A percentile compares a stretch with the other conserved stretches of the same genome.
phyloP scores from a whole-genome alignment of 2,888 invertebrate species.

The Clanis bilineata region DNA sequence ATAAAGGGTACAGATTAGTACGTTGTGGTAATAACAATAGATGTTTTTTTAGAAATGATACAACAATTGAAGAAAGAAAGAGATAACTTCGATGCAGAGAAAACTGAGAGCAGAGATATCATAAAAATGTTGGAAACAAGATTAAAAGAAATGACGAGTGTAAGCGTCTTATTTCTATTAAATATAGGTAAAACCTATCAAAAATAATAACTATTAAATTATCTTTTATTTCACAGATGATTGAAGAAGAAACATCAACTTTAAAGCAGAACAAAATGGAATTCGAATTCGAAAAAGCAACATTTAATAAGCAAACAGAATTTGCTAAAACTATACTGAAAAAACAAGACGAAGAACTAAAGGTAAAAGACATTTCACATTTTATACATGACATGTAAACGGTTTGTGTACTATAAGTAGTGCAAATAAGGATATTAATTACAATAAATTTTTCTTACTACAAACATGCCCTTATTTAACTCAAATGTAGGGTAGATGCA shows the following conservation, averaged over 20 bases:
- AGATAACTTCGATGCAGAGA: conserved; percentile 80
- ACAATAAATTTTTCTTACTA: too few relatives aligned
- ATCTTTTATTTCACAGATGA: conserved; percentile 48
- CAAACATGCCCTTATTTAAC: too few relatives aligned
- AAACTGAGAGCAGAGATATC: conserved; percentile 75
- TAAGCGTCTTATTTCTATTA: conserved; percentile 36
- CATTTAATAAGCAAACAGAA: conserved; percentile 83
- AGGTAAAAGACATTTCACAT: conserved; percentile 52
- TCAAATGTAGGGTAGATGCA: too few relatives aligned
- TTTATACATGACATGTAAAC: background rate
- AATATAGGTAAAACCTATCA: too few relatives aligned
- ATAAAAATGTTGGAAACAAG: conserved; percentile 81
- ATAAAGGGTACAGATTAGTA: background rate
- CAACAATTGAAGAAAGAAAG: conserved; percentile 79
- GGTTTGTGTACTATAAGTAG: background rate
- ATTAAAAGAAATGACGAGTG: conserved; percentile 82
- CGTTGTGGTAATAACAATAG: background rate
- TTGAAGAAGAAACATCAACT: conserved; percentile 67
- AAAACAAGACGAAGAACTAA: conserved; percentile 83
- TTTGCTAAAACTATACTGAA: conserved; percentile 80
- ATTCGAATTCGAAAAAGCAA: conserved; percentile 83
- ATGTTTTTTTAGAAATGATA: conserved; percentile 74
- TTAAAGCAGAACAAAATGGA: conserved; percentile 83
- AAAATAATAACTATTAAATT: background rate
- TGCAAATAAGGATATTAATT: too few relatives aligned